Percentiles rank a stretch among this genome's conserved stretches.
phyloP scores from a whole-genome alignment of 2,113 vertebrate genomes.

The Leptodactylus fuscus region DNA sequence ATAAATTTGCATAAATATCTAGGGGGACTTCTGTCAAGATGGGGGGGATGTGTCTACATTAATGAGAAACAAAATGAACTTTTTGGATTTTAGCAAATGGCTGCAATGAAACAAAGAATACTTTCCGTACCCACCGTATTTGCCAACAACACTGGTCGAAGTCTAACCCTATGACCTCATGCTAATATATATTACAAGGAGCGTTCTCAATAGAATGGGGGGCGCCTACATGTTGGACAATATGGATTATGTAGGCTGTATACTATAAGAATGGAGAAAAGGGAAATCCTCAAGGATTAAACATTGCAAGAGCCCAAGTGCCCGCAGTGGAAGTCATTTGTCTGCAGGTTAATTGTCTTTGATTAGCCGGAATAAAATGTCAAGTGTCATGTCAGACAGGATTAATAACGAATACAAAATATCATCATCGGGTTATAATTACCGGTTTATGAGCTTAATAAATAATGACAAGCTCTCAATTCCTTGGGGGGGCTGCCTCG shows the following conservation, averaged over 20 bases:
- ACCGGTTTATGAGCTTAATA: neutral
- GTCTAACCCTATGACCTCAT: no score
- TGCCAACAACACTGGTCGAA: no score
- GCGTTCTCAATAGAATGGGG: no score
- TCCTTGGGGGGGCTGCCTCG: neutral
- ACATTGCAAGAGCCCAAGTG: neutral
- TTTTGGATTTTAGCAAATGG: no score
- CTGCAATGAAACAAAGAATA: no score
- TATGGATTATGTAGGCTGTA: neutral
- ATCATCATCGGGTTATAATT: neutral
- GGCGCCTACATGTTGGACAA: no score
- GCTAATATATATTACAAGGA: no score
- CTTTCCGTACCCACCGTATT: no score
- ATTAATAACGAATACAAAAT: neutral
- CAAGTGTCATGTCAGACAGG: neutral
- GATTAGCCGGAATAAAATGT: constrained; percentile 16
- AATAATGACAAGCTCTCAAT: neutral
- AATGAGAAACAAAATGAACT: no score
- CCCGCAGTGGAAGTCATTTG: neutral
- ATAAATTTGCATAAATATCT: no score
- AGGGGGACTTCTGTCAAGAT: no score
- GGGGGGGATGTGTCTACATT: no score
- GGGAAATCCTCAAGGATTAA: neutral
- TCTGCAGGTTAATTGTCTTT: neutral
- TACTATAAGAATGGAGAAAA: neutral